Conservation (phyloP, 2,797 vertebrate species). For the Australoheros facetus region DNA sequence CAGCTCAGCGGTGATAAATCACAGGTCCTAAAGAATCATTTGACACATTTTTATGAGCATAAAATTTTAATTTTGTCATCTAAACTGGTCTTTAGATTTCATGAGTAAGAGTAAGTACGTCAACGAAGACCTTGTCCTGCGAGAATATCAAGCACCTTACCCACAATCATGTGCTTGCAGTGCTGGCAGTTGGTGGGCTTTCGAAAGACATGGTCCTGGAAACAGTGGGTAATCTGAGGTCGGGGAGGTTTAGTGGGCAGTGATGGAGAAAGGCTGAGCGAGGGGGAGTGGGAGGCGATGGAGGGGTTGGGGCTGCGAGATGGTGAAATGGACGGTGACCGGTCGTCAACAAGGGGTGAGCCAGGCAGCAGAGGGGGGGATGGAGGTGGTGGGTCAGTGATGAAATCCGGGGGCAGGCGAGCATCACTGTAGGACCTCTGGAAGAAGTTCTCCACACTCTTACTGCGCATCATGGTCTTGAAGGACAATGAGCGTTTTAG, state of each 20-base stretch:
- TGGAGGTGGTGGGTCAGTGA: slow-evolving; percentile 81
- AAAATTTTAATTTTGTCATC: background rate
- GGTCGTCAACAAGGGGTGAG: slow-evolving; percentile 73
- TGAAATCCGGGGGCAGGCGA: slow-evolving; percentile 84
- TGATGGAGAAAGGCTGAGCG: slow-evolving; percentile 79
- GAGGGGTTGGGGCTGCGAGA: slow-evolving; percentile 77
- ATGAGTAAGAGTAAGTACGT: background rate
- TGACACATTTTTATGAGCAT: background rate
- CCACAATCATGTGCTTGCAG: slow-evolving; percentile 92
- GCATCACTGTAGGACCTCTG: slow-evolving; percentile 88
- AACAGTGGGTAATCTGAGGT: slow-evolving; percentile 85
- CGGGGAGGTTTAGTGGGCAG: slow-evolving; percentile 70
- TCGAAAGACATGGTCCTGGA: slow-evolving; percentile 91
- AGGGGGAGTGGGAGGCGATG: slow-evolving; percentile 69
- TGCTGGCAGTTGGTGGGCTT: slow-evolving; percentile 90
- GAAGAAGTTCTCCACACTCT: slow-evolving; percentile 93
- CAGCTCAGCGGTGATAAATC: background rate
- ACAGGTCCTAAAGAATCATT: background rate
- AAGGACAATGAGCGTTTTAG: slow-evolving; percentile 90
- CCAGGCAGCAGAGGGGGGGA: slow-evolving; percentile 74
- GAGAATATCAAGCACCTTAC: slow-evolving; percentile 73
- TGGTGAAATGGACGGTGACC: slow-evolving; percentile 74
- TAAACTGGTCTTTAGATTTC: background rate
- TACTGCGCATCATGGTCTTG: slow-evolving; percentile 91
- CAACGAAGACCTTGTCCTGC: background rate